Base-by-base conservation (phyloP, 2,797 vertebrate species). In the Sibirionetta formosa region DNA sequence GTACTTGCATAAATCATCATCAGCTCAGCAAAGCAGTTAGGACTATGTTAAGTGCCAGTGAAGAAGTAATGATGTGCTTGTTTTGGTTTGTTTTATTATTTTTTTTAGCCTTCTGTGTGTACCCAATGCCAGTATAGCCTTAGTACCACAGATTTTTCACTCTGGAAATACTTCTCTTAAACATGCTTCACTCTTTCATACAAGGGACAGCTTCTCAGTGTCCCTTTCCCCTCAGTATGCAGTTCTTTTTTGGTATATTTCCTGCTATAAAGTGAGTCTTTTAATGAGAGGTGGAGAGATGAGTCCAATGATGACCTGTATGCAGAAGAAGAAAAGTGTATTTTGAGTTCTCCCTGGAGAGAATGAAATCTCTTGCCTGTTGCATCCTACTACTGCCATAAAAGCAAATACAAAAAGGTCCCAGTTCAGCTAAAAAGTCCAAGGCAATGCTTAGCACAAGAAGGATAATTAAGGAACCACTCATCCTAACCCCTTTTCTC, bases 71-170 rank as follows among this genome's bases (percentile, higher is more conserved):
- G 17, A 12, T 0, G 18, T 2, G 12, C 2, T 9, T 4, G 0
- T 0, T 4, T 3, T 4, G 0, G 0, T 4, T 3, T 51, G 46
- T 13, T 24, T 50, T 50, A 2, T 14, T 50, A 50, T 66, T 68
- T 18, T n/a, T 33, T 33, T 78, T 42, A 42, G 11, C 7, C 86
- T 76, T 51, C 6, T 48, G 0, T 58, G 3, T 58, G 29, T 79
- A 18, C n/a, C 18, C 20, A 11, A 14, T 72, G 16, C 27, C 13
- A 31, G 14, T n/a, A 7, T 31, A 23, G 60, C 44, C 3, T 0
- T 48, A 24, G 8, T 77, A 4, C 11, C 36, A 57, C 15, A 33
- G 46, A n/a, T 27, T 18, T 86, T 79, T 69, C n/a, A 68, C 17
- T 51, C 31, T 50, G 23, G 22, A 57, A 81, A 69, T 84, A 29